Evolutionary conservation across 2,797 vertebrate genomes (phyloP), one percentile per base, ranked within the genome.

Genomic region (Rhodeus uyekii): DNA sequence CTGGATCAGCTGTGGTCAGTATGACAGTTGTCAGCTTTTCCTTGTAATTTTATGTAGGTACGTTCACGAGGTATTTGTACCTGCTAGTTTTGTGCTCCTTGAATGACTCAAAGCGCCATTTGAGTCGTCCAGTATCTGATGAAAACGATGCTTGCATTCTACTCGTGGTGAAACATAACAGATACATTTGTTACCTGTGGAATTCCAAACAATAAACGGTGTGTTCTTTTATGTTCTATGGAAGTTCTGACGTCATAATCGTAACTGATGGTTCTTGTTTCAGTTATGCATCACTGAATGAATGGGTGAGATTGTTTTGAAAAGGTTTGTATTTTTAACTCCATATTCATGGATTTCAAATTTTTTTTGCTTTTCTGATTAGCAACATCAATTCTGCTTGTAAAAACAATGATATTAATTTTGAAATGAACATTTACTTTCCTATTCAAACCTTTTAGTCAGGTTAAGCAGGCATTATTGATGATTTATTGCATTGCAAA

Each of bases 41-140:
- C n/a, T 34, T 38, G 48, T 38, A 1, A 24, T 29, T 32, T 5
- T 19, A 9, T 18, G 46, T 16, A 10, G 16, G 10, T 24, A 48
- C 7, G 1, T 74, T 74, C 7, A 24, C 16, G 22, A 38, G 13
- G 9, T 4, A 13, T 24, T 38, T 74, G 22, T 22, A 73, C 22
- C 22, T 72, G 5, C 9, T 73, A 53, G 48, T 73, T 73, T 73
- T 55, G 13, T 55, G 71, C 48, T 38, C 46, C 22, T 53, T 73
- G 22, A 53, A 36, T 16, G 48, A 38, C n/a, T 55, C 7, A 24
- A 38, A 38, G 32, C 12, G 3, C n/a, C n/a, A n/a, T n/a, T n/a
- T n/a, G n/a, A n/a, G n/a, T 19, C 32, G 14, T 48, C n/a, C 13
- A 38, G 48, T 9, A 18, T 24, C 38, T 18, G 22, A 24, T 22